Base-by-base conservation (phyloP, 2,113 vertebrate genomes). In the Silurus glanis region DNA sequence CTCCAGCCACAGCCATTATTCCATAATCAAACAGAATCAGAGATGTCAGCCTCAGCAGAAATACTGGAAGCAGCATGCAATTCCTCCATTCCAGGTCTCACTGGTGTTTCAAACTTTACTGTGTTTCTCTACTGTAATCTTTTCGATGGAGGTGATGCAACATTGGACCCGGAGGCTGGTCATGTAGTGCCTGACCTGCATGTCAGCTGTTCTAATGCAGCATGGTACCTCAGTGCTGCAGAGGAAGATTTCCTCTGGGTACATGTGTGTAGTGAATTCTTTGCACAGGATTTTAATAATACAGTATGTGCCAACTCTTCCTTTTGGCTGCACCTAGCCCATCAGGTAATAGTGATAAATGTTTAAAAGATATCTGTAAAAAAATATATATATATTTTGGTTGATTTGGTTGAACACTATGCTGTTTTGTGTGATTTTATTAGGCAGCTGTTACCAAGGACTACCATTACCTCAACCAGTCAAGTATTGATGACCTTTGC, bases 101-200 rank as follows among this genome's bases (percentile, higher is more conserved):
- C 91, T 0, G 95, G 96, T 0, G 91, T 97, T 83, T 97, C 97
- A 87, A 97, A 96, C 95, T 97, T 97, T 93, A 97, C 96, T 0
- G 92, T 97, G 55, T 94, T 96, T 83, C 93, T 97, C 82, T 95
- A 97, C 88, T 97, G 97, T 90, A 97, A 96, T 89, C 93, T 96
- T 9, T 92, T 94, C 84, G 95, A 94, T 51, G 94, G 91, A 21
- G 91, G 91, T 56, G 92, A 92, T 61, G 93, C 89, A 19, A 93
- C 93, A 14, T 69, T 87, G 9, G 90, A 93, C 14, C 88, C 94
- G 1, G 89, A 83, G 4, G 61, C 87, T 28, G 91, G 91, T 3
- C 91, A 92, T 47, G 86, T 89, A 45, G 94, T 84, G 3, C 93
- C 94, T 0, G 93, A 96, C 91, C 93, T 96, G 2, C 93, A 90